These are phyloP conservation scores for Bombycilla garrulus DNA, from an alignment of 2,113 vertebrate genomes.

Conservation along the genomic window DNA sequence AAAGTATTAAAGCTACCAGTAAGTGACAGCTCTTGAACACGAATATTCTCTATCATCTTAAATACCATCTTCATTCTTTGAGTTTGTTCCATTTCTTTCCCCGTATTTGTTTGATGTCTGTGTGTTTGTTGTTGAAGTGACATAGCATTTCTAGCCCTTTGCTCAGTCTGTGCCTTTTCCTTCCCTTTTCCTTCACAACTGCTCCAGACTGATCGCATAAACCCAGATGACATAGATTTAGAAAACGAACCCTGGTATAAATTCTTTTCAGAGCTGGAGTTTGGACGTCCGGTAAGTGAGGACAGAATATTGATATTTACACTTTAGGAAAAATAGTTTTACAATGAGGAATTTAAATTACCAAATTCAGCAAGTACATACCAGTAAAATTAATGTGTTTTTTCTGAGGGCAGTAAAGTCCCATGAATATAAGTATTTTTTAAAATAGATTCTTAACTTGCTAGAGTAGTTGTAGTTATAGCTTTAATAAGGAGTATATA, in stretches of 20 bases:
- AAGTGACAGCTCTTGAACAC: slow-evolving; percentile 18
- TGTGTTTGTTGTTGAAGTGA: slow-evolving; percentile 38
- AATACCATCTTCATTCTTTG: slow-evolving; percentile 40
- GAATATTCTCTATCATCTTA: not conserved
- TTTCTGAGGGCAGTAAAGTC: not conserved
- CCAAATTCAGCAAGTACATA: not conserved
- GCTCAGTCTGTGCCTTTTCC: slow-evolving; percentile 80
- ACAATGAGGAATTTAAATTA: not conserved
- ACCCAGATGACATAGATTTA: slow-evolving; percentile 99
- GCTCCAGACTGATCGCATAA: slow-evolving; percentile 89
- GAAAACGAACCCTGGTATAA: slow-evolving; percentile 99
- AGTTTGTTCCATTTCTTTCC: slow-evolving; percentile 31
- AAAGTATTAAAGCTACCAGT: not conserved
- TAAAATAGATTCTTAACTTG: not conserved
- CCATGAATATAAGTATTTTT: not conserved
- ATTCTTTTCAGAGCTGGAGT: slow-evolving; percentile 99
- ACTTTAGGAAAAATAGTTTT: slow-evolving; percentile 50
- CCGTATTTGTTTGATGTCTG: slow-evolving; percentile 13
- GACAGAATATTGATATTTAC: slow-evolving; percentile 70
- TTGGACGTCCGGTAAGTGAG: slow-evolving; percentile 99
- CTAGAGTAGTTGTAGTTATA: not conserved
- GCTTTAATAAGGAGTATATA: not conserved
- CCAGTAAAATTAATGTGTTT: not conserved
- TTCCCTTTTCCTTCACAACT: slow-evolving; percentile 79
- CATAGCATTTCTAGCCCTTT: slow-evolving; percentile 67